These are phyloP conservation scores for Epiblema foenella DNA, from an alignment of 2,888 invertebrate genomes.

Conservation along the genomic window DNA sequence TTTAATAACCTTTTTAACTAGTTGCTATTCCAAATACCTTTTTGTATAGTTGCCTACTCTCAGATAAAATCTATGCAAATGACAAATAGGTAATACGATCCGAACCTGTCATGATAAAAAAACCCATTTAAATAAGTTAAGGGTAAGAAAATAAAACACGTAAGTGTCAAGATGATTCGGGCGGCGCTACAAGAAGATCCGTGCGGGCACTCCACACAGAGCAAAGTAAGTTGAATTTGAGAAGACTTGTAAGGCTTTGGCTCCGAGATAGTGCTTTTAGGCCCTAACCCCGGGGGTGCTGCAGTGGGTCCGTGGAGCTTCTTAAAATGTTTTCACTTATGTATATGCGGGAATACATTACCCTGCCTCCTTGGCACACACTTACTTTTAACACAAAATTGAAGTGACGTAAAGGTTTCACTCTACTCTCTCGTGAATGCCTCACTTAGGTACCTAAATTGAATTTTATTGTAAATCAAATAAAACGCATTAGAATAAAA, in stretches of 20 bases:
- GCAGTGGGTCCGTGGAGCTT: constrained; percentile 83
- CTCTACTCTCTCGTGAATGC: constrained; percentile 77
- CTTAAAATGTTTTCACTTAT: constrained; percentile 85
- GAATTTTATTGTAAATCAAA: constrained; percentile 71
- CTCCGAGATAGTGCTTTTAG: constrained; percentile 85
- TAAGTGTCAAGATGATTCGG: constrained; percentile 62
- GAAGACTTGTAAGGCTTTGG: constrained; percentile 85
- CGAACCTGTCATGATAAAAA: background rate
- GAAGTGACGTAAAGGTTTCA: constrained; percentile 83
- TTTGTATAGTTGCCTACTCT: background rate
- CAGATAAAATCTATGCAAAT: too few relatives aligned
- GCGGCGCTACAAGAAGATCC: constrained; percentile 59
- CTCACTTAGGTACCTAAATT: constrained; percentile 81
- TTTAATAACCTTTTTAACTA: background rate
- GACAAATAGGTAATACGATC: background rate
- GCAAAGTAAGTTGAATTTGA: constrained; percentile 85
- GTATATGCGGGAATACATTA: constrained; percentile 85
- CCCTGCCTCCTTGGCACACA: constrained; percentile 78
- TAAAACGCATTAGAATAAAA: constrained; percentile 4
- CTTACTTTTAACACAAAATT: constrained; percentile 84
- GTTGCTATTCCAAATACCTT: background rate
- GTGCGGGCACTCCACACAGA: constrained; percentile 75
- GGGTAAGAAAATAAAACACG: background rate
- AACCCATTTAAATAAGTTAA: background rate
- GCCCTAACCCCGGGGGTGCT: constrained; percentile 85